Base-by-base conservation (phyloP, 2,113 vertebrate species). In the Zosterops hypoxanthus region DNA sequence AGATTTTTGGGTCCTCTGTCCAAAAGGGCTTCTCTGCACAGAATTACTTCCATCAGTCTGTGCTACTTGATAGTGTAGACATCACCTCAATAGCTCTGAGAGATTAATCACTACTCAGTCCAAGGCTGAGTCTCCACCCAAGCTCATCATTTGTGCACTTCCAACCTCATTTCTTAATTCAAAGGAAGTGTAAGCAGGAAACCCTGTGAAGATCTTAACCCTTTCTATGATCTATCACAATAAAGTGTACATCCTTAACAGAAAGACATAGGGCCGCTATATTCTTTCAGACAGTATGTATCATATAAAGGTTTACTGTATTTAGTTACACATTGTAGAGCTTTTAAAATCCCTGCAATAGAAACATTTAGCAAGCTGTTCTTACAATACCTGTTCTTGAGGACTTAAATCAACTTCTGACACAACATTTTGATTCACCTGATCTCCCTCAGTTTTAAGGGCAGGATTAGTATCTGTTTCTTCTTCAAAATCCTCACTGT, bases 401-500 rank as follows among this genome's bases (percentile, higher is more conserved):
- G 56, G 50, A 65, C 41, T 91, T 82, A 84, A 77, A 79, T 96
- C 91, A 82, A 39, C 86, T 92, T 71, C 64, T 79, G 94, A 91
- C 34, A 66, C 0, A 4, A 42, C 5, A 21, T 79, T 93, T 91
- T 95, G 91, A 90, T 95, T 91, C 46, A 70, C 71, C 52, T 96
- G 75, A 84, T n/a, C 92, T 50, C 87, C 94, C 57, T 97, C 93
- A 59, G 83, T 77, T 95, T 96, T 93, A 87, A 65, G 81, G 29
- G 36, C 44, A 75, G 39, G 49, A 75, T 93, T 94, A 90, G 39
- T n/a, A 52, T 97, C 97, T 36, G 96, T 95, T 29, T 98, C 98
- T 72, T 98, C 98, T 96, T 99, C 98, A 98, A 99, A 99, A 96
- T 99, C 98, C 52, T 99, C 98, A 95, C 98, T 99, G 94, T 99